Percentiles rank a stretch among this genome's conserved stretches.
Evolutionary conservation across 2,888 invertebrate species (phyloP).

Genomic region (Dryobotodes eremita): DNA sequence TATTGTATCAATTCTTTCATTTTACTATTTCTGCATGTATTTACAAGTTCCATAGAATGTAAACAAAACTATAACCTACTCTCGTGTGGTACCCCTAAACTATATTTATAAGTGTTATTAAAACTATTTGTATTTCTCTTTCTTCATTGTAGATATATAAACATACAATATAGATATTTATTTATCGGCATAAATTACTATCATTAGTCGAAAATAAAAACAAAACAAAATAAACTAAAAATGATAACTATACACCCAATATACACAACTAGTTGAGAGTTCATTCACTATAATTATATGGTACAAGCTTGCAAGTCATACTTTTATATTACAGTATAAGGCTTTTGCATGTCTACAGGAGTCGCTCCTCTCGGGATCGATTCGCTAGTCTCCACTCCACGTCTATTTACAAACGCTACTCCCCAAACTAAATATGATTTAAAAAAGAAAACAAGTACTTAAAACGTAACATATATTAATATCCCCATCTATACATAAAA

Average conservation of each 20-base stretch:
- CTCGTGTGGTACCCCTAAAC: conserved; percentile 88
- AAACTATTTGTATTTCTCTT: conserved; percentile 90
- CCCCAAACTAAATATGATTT: conserved; percentile 74
- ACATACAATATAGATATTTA: conserved; percentile 87
- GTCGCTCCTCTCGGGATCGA: conserved; percentile 72
- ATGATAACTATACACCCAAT: conserved; percentile 90
- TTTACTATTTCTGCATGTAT: conserved; percentile 88
- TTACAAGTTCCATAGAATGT: conserved; percentile 88
- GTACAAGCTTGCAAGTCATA: conserved; percentile 86
- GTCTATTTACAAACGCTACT: conserved; percentile 81
- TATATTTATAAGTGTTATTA: conserved; percentile 89
- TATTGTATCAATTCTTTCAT: conserved; percentile 89
- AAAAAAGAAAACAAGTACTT: conserved; percentile 81
- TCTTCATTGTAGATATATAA: conserved; percentile 84
- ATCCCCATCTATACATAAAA: conserved; percentile 89
- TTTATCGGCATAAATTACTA: conserved; percentile 90
- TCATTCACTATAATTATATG: conserved; percentile 85
- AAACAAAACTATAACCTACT: conserved; percentile 89
- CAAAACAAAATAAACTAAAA: conserved; percentile 84
- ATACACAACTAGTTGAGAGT: conserved; percentile 88
- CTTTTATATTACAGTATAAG: conserved; percentile 86
- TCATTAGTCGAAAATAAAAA: conserved; percentile 87
- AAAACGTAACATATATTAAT: conserved; percentile 88
- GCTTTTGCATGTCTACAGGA: conserved; percentile 84
- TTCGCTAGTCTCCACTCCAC: conserved; percentile 69